Evolutionary conservation across 2,888 invertebrate species (phyloP).

Genomic region (Clanis bilineata): DNA sequence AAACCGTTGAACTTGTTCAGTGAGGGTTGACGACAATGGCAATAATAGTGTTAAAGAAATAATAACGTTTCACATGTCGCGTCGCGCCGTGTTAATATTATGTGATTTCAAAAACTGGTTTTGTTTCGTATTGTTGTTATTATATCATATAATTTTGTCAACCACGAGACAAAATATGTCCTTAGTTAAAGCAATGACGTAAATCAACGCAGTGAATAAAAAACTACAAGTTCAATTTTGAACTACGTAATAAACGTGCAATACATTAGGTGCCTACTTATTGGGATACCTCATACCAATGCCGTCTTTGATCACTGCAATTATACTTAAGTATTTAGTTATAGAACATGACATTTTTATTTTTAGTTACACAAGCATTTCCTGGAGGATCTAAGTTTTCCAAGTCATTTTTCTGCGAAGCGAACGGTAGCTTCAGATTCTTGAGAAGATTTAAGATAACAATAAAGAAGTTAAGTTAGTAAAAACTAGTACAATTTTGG

Average conservation of each 20-base stretch:
- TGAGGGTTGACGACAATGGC: no score
- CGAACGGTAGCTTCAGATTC: neutral
- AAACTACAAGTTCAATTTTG: neutral
- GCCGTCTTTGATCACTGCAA: neutral
- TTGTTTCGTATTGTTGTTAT: neutral
- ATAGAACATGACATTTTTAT: no score
- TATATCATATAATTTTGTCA: neutral
- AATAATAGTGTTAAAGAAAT: no score
- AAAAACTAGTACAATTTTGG: constrained; percentile 26
- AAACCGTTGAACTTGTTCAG: no score
- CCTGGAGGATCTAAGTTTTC: neutral
- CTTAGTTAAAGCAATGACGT: neutral
- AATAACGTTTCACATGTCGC: no score
- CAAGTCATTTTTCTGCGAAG: neutral
- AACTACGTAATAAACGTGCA: neutral
- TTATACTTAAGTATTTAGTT: neutral
- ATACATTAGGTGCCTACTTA: neutral
- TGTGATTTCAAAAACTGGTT: neutral
- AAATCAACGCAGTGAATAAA: neutral
- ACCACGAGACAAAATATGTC: neutral
- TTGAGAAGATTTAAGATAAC: constrained; percentile 4
- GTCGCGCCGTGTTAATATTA: no score
- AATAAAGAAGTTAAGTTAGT: neutral
- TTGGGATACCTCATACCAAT: neutral
- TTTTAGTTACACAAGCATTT: neutral